These are phyloP conservation scores for Polypterus bichir DNA, from an alignment of 2,113 vertebrate species.

Conservation along the genomic window DNA sequence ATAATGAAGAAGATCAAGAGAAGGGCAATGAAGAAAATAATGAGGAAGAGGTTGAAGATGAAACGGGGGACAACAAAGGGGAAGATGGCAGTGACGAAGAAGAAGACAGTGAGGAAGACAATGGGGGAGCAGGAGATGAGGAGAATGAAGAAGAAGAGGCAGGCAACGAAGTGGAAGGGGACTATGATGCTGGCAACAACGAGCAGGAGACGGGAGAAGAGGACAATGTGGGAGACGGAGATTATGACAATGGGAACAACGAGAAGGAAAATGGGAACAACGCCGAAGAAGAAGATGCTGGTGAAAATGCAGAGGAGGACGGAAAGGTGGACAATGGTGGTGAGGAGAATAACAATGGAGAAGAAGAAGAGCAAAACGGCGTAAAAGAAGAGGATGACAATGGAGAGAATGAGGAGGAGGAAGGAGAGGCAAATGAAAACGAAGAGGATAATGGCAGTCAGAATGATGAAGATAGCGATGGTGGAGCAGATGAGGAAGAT, in stretches of 20 bases:
- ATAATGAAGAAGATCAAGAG: neutral
- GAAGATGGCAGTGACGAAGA: neutral
- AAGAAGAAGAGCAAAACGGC: neutral
- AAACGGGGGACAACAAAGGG: neutral
- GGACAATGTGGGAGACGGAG: neutral
- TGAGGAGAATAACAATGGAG: too few species aligned
- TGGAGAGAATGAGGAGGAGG: too few species aligned
- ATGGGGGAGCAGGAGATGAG: neutral
- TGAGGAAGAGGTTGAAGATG: neutral
- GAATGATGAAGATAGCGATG: too few species aligned
- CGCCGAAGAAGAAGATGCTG: neutral
- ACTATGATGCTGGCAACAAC: neutral
- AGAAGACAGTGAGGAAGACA: neutral
- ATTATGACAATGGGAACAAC: neutral
- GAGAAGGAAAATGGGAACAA: neutral
- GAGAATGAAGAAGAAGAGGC: neutral
- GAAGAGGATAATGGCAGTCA: neutral
- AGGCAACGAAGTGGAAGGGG: neutral
- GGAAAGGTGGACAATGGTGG: too few species aligned
- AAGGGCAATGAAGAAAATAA: neutral
- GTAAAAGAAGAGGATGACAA: neutral
- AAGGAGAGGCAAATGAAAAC: neutral
- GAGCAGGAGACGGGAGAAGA: neutral
- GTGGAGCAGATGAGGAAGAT: neutral
- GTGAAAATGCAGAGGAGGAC: too few species aligned